phyloP scores from a whole-genome alignment of 2,797 vertebrate species.

The Amblyraja radiata region DNA sequence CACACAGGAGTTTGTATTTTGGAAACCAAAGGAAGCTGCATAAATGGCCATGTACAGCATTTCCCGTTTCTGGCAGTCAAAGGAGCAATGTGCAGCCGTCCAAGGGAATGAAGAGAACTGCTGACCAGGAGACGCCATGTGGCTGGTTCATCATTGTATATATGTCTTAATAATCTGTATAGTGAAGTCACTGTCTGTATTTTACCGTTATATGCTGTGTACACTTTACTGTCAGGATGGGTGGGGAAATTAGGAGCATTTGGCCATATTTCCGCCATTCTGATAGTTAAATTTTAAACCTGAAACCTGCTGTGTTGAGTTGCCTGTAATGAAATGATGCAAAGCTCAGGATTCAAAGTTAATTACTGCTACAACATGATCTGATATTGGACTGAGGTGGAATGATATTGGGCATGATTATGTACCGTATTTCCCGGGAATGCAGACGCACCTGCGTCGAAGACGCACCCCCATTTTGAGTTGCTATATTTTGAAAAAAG shows the following conservation, averaged over 20 bases:
- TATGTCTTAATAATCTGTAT: slow-evolving; percentile 29
- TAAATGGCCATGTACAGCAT: background rate
- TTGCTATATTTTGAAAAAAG: too few species aligned
- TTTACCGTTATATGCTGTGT: slow-evolving; percentile 24
- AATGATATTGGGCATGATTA: background rate
- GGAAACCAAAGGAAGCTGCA: slow-evolving; percentile 30
- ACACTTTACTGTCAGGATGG: background rate
- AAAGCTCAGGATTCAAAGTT: slow-evolving; percentile 20
- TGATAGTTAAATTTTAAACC: background rate
- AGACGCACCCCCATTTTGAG: too few species aligned
- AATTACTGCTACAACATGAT: background rate
- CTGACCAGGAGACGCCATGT: background rate
- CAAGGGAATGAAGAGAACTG: slow-evolving; percentile 23
- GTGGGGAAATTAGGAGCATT: background rate
- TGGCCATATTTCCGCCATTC: background rate
- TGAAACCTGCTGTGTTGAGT: background rate
- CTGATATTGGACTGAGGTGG: background rate
- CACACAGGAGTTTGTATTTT: background rate
- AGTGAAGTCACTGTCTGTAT: background rate
- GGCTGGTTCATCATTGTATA: slow-evolving; percentile 27
- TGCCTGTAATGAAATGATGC: background rate
- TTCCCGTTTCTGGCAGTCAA: slow-evolving; percentile 7
- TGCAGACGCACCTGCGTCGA: too few species aligned
- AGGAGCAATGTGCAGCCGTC: background rate
- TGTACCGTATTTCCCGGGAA: background rate